Conservation (phyloP, 2,888 invertebrate species). For the Metacarcinus magister region DNA sequence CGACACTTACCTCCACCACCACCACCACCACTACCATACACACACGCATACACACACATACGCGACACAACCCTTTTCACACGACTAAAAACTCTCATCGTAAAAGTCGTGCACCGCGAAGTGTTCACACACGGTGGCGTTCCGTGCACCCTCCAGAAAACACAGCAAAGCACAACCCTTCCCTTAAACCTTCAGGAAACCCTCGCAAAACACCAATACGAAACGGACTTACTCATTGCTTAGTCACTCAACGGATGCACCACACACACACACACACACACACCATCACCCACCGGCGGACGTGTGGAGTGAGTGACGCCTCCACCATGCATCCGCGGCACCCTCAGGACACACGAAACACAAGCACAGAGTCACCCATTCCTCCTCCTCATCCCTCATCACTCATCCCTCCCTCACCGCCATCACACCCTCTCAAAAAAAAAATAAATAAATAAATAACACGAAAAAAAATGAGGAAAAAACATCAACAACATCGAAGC, state of each 20-base stretch:
- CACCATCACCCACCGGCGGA: background rate
- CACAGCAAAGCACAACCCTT: background rate
- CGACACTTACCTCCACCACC: background rate
- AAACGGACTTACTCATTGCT: background rate
- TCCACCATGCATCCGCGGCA: background rate
- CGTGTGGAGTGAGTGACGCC: background rate
- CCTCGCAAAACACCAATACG: conserved; percentile 2
- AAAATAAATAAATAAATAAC: background rate
- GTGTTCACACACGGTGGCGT: conserved; percentile 8
- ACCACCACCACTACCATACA: background rate
- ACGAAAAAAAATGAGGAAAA: background rate
- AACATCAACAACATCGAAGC: background rate
- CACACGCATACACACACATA: background rate
- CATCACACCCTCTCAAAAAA: background rate
- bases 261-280: background rate
- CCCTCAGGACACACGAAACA: background rate
- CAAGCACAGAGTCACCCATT: background rate
- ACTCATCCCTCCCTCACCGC: background rate
- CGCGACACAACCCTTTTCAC: background rate
- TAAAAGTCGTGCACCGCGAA: background rate
- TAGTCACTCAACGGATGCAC: background rate
- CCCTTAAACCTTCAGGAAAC: background rate
- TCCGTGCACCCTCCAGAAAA: background rate
- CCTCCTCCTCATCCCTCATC: background rate
- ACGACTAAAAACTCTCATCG: background rate